Evolutionary conservation across 1,140 invertebrate genomes (phyloP), one percentile per base, ranked within the genome.

Genomic region (Episyrphus balteatus): DNA sequence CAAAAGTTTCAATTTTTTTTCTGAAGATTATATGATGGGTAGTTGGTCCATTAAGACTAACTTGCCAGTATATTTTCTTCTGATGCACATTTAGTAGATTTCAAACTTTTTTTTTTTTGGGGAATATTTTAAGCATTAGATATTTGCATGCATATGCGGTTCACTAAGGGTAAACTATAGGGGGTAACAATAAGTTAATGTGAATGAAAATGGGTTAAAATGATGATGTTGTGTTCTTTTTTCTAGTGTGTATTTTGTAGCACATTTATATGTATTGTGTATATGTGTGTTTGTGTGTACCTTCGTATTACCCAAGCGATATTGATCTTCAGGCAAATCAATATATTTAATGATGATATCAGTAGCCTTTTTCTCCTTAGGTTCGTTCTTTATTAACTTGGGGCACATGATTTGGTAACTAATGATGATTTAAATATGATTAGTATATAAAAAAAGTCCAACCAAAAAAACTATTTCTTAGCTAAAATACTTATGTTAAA

Each of bases 271-370:
- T 44, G 10, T 42, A 11, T 47, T 42, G 19, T 48, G 32, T 33
- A 18, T 44, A 56, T 63, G 58, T 66, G 59, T 58, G 58, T 61
- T 57, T 55, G 42, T 54, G 32, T 64, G 62, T 83, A 90, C 93
- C 88, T 98, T 98, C 50, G 92, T 98, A 72, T 85, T 84, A 76
- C 95, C 95, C 70, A 98, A 74, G 66, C 93, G 83, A 77, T 85
- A 98, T 72, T 93, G 89, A 72, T 95, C 90, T 54, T 81, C 73
- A 65, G 94, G 90, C 71, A 98, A 76, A 70, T 83, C 81, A 63
- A 84, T 80, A 59, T 81, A 76, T 56, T 87, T 84, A 71, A 97
- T 78, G 73, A 98, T 89, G 70, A 88, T 83, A 70, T 84, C 80
- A 50, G 89, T 82, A 52, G 90, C 89, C 73, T 88, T 86, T 75